Percentiles rank a stretch among this genome's conserved stretches.
Conservation (phyloP, 2,888 invertebrate species). For the Caenorhabditis sp. region DNA sequence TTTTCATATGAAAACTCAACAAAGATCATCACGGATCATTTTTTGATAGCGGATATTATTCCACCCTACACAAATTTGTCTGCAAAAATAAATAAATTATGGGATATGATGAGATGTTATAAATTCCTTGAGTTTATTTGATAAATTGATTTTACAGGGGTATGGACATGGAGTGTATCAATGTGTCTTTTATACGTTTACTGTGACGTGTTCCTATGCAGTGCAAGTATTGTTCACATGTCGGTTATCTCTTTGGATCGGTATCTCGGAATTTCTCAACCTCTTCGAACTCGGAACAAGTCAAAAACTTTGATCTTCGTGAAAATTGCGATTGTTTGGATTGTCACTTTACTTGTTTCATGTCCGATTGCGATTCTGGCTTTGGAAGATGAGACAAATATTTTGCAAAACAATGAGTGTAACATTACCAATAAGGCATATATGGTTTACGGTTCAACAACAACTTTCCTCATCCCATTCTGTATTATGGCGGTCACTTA, state of each 20-base stretch:
- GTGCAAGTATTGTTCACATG: conserved; percentile 76
- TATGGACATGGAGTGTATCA: conserved; percentile 70
- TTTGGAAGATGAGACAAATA: conserved; percentile 73
- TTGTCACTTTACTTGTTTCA: conserved; percentile 89
- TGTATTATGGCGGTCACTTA: conserved; percentile 95
- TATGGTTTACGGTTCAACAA: conserved; percentile 80
- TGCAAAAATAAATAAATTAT: too few relatives aligned
- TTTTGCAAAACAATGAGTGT: conserved; percentile 72
- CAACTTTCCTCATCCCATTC: conserved; percentile 93
- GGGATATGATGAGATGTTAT: too few relatives aligned
- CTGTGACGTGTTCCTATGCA: conserved; percentile 78
- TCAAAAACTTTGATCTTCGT: conserved; percentile 80
- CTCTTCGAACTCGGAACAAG: conserved; percentile 90
- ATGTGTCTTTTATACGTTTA: conserved; percentile 82
- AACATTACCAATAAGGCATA: conserved; percentile 70
- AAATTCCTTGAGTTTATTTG: too few relatives aligned
- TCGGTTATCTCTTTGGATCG: conserved; percentile 75
- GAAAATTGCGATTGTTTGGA: conserved; percentile 92
- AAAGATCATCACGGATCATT: too few relatives aligned
- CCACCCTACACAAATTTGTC: too few relatives aligned
- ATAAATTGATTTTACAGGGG: conserved; percentile 54
- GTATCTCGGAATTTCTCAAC: conserved; percentile 76
- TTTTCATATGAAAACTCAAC: too few relatives aligned
- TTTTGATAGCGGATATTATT: too few relatives aligned
- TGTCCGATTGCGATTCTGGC: conserved; percentile 79